These are phyloP conservation scores for Lycorma delicatula DNA, from an alignment of 1,140 invertebrate genomes.

Conservation along the genomic window DNA sequence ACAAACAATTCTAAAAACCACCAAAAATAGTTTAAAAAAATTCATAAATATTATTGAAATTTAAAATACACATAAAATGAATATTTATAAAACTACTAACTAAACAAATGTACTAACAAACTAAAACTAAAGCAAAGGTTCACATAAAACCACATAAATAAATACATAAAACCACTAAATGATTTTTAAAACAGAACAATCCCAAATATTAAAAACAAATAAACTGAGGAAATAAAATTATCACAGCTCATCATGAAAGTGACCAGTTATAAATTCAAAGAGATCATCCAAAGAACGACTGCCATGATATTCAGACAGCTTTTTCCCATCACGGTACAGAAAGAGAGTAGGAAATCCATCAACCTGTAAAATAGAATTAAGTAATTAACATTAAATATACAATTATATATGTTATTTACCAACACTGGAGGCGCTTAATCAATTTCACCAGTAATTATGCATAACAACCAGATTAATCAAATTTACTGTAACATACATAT, in stretches of 20 bases:
- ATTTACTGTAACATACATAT: too few species aligned
- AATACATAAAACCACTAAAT: background rate
- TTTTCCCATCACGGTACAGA: conserved; percentile 56
- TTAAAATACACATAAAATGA: too few species aligned
- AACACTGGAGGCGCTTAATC: background rate
- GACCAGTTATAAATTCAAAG: conserved; percentile 50
- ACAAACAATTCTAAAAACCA: too few species aligned
- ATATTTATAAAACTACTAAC: too few species aligned
- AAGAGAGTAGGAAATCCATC: conserved; percentile 59
- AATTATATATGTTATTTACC: conserved; percentile 5
- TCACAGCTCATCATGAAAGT: conserved; percentile 49
- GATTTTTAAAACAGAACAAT: background rate
- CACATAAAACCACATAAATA: too few species aligned
- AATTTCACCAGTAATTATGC: background rate
- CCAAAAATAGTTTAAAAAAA: too few species aligned
- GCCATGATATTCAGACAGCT: conserved; percentile 62
- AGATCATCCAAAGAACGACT: conserved; percentile 56
- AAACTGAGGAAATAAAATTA: conserved; percentile 1
- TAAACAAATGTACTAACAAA: too few species aligned
- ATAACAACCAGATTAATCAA: background rate
- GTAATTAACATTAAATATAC: background rate
- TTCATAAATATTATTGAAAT: too few species aligned
- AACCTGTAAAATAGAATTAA: conserved; percentile 40
- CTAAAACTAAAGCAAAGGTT: too few species aligned
- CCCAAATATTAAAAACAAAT: background rate